Evolutionary conservation across 1,140 invertebrate species (phyloP).

Genomic region (Brachystomella parvula): DNA sequence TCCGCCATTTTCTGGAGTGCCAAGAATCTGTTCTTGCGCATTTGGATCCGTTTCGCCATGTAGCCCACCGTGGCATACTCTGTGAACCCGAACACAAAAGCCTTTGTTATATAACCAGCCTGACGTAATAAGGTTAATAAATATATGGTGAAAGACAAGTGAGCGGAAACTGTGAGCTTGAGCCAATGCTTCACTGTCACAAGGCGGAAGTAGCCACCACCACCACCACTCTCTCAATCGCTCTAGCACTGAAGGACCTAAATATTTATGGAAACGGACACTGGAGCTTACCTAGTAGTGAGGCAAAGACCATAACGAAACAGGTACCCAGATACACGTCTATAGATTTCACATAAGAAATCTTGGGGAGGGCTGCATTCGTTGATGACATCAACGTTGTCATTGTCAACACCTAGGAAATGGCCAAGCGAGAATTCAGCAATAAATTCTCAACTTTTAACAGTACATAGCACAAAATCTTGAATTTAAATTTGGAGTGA

Average conservation of each 20-base stretch:
- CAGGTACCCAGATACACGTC: slow-evolving; percentile 96
- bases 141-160: not conserved
- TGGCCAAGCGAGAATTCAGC: not conserved
- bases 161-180: not conserved
- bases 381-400: slow-evolving; percentile 98
- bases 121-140: slow-evolving; percentile 11
- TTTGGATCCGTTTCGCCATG: slow-evolving; percentile 89
- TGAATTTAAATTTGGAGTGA: no score
- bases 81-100: no score
- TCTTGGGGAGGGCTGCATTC: slow-evolving; percentile 94
- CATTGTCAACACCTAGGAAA: slow-evolving; percentile 73
- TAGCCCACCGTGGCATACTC: slow-evolving; percentile 92
- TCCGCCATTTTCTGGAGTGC: slow-evolving; percentile 81
- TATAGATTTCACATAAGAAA: slow-evolving; percentile 97
- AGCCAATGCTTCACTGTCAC: slow-evolving; percentile 14
- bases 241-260: not conserved
- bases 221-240: not conserved
- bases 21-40: slow-evolving; percentile 81
- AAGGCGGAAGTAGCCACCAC: slow-evolving; percentile 3
- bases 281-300: slow-evolving; percentile 69
- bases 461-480: no score
- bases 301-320: slow-evolving; percentile 96
- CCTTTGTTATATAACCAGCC: no score
- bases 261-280: no score
- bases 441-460: not conserved